phyloP scores from a whole-genome alignment of 2,113 vertebrate genomes.

The Orycteropus afer region DNA sequence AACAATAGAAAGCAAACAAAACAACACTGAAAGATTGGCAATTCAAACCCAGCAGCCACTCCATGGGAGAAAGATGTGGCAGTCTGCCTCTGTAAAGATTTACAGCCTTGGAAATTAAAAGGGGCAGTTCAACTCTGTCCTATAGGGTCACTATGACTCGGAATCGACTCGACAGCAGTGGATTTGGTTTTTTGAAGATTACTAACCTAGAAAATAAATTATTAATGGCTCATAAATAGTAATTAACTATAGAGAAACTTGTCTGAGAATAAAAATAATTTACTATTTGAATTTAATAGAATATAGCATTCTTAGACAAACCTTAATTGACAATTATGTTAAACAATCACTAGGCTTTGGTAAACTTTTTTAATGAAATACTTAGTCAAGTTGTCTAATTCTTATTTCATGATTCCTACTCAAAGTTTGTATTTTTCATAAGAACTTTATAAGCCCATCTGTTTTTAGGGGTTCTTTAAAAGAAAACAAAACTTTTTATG shows the following conservation, averaged over 20 bases:
- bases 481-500: background rate
- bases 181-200: background rate
- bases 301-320: background rate
- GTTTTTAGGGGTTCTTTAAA: background rate
- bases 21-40: no score
- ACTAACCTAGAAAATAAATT: background rate
- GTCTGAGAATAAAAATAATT: slow-evolving; percentile 3
- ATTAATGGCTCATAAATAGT: background rate
- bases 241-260: background rate
- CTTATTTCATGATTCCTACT: slow-evolving; percentile 20
- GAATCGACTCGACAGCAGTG: no score
- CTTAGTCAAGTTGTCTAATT: background rate
- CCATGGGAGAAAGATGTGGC: no score
- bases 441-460: background rate
- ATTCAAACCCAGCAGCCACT: no score
- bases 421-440: slow-evolving; percentile 23
- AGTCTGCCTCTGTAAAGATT: no score
- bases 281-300: slow-evolving; percentile 20
- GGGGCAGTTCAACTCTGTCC: no score
- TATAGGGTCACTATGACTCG: no score
- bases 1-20: no score
- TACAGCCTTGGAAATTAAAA: no score
- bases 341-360: background rate
- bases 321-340: slow-evolving; percentile 5
- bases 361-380: background rate